Evolutionary conservation across 2,113 vertebrate genomes (phyloP).

Genomic region (Toxostoma redivivum): DNA sequence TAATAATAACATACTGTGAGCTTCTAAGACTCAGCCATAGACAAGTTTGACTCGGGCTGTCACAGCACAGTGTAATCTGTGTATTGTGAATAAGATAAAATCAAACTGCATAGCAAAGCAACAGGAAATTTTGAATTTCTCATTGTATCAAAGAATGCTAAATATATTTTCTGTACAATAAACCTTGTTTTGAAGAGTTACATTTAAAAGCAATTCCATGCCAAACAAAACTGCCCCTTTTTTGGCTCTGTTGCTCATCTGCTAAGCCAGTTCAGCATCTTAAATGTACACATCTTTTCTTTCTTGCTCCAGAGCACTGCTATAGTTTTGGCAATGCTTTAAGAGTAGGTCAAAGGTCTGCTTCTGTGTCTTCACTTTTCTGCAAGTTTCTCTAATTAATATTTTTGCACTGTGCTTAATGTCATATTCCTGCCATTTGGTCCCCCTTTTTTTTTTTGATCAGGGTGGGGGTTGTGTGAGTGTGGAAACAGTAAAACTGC

Average conservation of each 20-base stretch:
- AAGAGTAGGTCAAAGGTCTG: background rate
- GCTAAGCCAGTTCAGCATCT: background rate
- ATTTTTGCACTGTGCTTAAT: background rate
- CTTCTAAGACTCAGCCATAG: background rate
- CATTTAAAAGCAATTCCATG: background rate
- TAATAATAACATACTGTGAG: background rate
- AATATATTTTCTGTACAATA: background rate
- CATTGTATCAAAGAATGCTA: background rate
- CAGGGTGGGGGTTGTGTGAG: background rate
- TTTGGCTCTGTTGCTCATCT: background rate
- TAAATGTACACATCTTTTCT: background rate
- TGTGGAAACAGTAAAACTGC: background rate
- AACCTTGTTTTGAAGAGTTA: background rate
- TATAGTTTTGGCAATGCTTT: background rate
- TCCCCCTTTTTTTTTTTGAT: background rate
- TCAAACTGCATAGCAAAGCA: background rate
- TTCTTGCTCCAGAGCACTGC: background rate
- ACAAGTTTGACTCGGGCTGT: background rate
- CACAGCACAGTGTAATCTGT: background rate
- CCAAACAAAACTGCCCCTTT: accelerated
- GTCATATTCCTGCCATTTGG: background rate
- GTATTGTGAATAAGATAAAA: background rate
- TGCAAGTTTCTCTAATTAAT: background rate
- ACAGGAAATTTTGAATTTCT: background rate
- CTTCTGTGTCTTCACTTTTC: background rate